These are phyloP conservation scores for Nibea albiflora DNA, from an alignment of 2,113 vertebrate genomes.

Conservation along the genomic window DNA sequence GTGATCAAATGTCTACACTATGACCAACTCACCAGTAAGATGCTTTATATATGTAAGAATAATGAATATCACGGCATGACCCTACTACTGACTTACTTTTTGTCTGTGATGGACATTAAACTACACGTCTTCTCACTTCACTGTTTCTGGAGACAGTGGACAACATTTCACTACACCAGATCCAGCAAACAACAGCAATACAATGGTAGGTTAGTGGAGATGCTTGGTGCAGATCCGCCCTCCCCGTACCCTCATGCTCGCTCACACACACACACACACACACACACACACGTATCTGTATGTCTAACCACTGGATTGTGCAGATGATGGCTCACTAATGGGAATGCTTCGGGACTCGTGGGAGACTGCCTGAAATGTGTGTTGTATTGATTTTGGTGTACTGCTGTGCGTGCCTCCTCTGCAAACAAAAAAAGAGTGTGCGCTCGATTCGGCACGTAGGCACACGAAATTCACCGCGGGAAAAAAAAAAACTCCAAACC, in stretches of 20 bases:
- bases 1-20: too few relatives aligned
- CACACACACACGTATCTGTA: background rate
- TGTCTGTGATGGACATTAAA: background rate
- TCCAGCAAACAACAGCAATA: background rate
- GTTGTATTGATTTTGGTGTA: background rate
- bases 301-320: too few relatives aligned
- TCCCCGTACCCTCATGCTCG: background rate
- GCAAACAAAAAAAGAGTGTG: slow-evolving; percentile 1
- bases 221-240: slow-evolving; percentile 4
- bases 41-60: too few relatives aligned
- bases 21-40: too few relatives aligned
- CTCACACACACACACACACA: background rate
- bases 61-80: too few relatives aligned
- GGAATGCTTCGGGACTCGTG: background rate
- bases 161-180: background rate
- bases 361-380: background rate
- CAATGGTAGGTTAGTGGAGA: background rate
- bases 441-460: slow-evolving; percentile 45
- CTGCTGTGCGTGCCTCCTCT: background rate
- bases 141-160: background rate
- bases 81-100: background rate
- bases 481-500: background rate
- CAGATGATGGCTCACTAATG: background rate
- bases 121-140: background rate
- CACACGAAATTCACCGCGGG: slow-evolving; percentile 9